A percentile compares a stretch with the other conserved stretches of the same genome.
Conservation (phyloP, 1,140 invertebrate species). For the Pemphigus obesinymphae region DNA sequence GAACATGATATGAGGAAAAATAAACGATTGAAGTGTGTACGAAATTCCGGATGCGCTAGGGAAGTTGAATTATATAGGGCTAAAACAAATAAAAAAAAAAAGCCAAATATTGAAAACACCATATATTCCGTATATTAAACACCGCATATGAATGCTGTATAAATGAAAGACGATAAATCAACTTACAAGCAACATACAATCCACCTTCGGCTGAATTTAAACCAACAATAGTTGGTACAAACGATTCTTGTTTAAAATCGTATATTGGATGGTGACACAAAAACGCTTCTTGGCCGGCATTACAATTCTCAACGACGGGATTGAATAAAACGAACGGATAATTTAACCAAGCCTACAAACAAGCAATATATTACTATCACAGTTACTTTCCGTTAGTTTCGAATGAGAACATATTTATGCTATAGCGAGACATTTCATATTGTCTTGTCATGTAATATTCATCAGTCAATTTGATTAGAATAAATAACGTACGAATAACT, state of each 20-base stretch:
- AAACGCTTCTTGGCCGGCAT: background rate
- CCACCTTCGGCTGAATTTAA: constrained; percentile 22
- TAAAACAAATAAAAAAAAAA: too few species aligned
- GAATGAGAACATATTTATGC: too few species aligned
- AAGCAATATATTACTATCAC: too few species aligned
- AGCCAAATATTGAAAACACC: too few species aligned
- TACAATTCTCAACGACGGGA: background rate
- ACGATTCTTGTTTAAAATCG: constrained; percentile 26
- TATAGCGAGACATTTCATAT: too few species aligned
- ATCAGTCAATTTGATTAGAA: too few species aligned
- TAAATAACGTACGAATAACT: background rate
- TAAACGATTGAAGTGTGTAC: background rate
- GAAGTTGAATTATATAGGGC: constrained; percentile 4
- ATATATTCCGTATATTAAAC: too few species aligned
- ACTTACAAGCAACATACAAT: background rate
- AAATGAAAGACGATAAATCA: too few species aligned
- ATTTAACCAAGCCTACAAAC: background rate
- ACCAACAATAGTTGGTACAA: constrained; percentile 27
- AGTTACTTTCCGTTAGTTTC: too few species aligned
- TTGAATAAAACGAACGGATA: background rate
- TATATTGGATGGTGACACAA: background rate
- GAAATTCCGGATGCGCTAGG: background rate
- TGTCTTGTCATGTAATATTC: too few species aligned
- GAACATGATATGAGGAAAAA: background rate
- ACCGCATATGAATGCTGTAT: too few species aligned